Evolutionary conservation across 2,113 vertebrate species (phyloP), one percentile per base, ranked within the genome.

Genomic region (Cyprinodon brontotheroides): DNA sequence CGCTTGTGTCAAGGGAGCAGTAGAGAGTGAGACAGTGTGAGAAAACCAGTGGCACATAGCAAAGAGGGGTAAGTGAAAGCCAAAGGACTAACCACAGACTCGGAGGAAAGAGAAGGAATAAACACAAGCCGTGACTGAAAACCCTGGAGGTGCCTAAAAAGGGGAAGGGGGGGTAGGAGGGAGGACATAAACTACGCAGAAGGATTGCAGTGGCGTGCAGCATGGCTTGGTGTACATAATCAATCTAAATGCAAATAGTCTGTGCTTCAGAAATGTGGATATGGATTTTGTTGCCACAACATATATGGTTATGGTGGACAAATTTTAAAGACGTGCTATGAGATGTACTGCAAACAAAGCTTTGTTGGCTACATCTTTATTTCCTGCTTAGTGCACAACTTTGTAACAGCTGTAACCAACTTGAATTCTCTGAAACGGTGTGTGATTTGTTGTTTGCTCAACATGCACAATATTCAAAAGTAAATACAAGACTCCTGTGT

Each of bases 381-480:
- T 41, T 77, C 67, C 68, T 61, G 65, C 50, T 72, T 74, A 61
- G 67, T 67, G 3, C 15, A 29, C 67, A 74, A 84, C 79, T 85
- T 73, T 82, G 78, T 70, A 85, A 82, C 29, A 29, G 29, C 84
- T 77, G 11, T n/a, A 69, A 71, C 53, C 61, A 78, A 71, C 70
- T 67, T 36, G 48, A 71, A 74, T 85, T 81, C 81, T 86, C 75
- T 80, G 41, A 45, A 80, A 63, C 71, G 72, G 69, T 76, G 64
- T 70, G 66, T 62, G 37, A n/a, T 48, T 17, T 10, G 61, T 70
- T 83, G 82, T 87, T 81, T 87, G 77, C 81, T 79, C 67, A 87
- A 80, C 84, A 74, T 74, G 68, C 78, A 88, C 75, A 87, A 91
- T 90, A 91, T 91, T 78, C 83, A 75, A 74, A 69, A 68, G 86